phyloP scores from a whole-genome alignment of 2,113 vertebrate species.

The Chloebia gouldiae region DNA sequence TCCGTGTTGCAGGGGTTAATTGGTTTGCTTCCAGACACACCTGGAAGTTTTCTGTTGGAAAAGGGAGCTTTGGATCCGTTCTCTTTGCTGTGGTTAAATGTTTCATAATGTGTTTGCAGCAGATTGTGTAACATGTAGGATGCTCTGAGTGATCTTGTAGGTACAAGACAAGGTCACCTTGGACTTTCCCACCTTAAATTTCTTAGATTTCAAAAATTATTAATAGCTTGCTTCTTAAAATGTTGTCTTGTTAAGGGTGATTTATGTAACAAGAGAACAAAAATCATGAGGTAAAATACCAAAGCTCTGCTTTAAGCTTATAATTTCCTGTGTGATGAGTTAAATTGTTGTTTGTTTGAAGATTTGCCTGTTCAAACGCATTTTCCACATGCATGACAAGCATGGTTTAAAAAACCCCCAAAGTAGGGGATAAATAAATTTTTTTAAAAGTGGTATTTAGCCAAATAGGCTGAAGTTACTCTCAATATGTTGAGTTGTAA shows the following conservation, averaged over 20 bases:
- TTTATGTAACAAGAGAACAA: not conserved
- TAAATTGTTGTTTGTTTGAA: not conserved
- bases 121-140: rapidly evolving
- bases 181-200: not conserved
- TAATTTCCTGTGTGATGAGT: not conserved
- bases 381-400: not conserved
- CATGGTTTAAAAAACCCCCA: not conserved
- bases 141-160: not conserved
- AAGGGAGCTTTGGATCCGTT: not conserved
- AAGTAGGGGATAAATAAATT: not conserved
- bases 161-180: not conserved
- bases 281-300: not conserved
- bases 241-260: not conserved
- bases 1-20: rapidly evolving
- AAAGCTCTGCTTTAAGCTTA: not conserved
- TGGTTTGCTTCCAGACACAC: not conserved
- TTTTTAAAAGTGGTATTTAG: not conserved
- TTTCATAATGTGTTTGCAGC: not conserved
- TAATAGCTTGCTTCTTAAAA: not conserved
- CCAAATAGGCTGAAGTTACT: not conserved
- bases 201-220: not conserved
- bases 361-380: not conserved
- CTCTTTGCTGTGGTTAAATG: not conserved
- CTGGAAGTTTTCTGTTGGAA: not conserved
- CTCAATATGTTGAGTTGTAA: not conserved